Evolutionary conservation across 2,888 invertebrate genomes (phyloP), one percentile per base, ranked within the genome.

Genomic region (Diplazon laetatorius): DNA sequence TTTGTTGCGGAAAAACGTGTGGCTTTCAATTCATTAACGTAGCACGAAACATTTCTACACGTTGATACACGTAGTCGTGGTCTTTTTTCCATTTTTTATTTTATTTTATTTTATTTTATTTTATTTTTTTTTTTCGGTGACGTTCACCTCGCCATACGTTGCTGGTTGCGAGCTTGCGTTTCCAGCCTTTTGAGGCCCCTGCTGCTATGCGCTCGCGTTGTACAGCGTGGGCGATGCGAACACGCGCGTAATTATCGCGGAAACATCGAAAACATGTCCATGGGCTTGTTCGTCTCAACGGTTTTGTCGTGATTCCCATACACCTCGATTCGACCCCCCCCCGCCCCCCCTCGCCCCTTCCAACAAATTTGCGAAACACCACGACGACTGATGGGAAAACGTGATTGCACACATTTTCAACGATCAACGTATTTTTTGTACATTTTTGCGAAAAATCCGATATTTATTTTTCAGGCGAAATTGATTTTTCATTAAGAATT

Each of bases 11-110:
- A 46, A 65, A 60, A 70, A 48, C 62, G 52, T 59, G 16, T 59
- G 16, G 68, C 78, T 80, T 80, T 81, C 83, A 80, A 83, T 82
- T 83, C 80, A 82, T 83, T 83, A 83, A 83, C 78, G 80, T 76
- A 82, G 82, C 83, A 82, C 73, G 80, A 72, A 65, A 70, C 79
- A 80, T 83, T 83, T 74, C 81, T 71, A 71, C 65, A 60, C 62
- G 52, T 62, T n/a, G 57, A 68, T 42, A 50, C 55, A 30, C 16
- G 30, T 30, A 30, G 6, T 5, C 60, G 35, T 18, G 30, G 48
- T 42, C 42, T 39, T 69, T 68, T 63, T 42, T 48, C 62, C 18
- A 20, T 39, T n/a, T n/a, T n/a, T n/a, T n/a, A n/a, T n/a, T n/a
- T n/a, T n/a, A n/a, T n/a, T n/a, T n/a, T n/a, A n/a, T n/a, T n/a